Evolutionary conservation across 2,888 invertebrate species (phyloP).

Genomic region (Leptopilina syphax): DNA sequence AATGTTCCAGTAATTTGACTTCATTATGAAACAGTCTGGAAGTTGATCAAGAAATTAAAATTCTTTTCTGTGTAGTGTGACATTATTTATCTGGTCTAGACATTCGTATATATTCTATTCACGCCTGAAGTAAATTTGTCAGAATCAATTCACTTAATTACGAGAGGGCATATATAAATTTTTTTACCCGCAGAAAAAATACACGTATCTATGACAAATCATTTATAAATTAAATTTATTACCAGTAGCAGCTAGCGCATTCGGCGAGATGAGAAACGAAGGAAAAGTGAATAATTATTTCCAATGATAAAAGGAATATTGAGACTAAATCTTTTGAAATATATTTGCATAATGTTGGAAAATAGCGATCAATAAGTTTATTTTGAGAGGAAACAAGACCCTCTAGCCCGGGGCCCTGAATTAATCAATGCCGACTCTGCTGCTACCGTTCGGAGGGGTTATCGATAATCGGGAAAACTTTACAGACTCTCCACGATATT

Average conservation of each 20-base stretch:
- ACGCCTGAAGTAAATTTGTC: not conserved
- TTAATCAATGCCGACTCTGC: slow-evolving; percentile 31
- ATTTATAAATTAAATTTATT: too few relatives aligned
- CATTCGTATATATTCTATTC: slow-evolving; percentile 9
- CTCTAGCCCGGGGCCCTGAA: slow-evolving; percentile 35
- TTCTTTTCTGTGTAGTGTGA: not conserved
- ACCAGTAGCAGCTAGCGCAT: too few relatives aligned
- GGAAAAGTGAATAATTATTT: not conserved
- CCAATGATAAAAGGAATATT: not conserved
- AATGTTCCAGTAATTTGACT: slow-evolving; percentile 22
- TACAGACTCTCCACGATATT: slow-evolving; percentile 24
- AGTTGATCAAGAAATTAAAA: slow-evolving; percentile 19
- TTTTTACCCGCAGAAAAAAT: not conserved
- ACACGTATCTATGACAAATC: too few relatives aligned
- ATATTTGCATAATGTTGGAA: slow-evolving; percentile 14
- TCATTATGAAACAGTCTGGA: slow-evolving; percentile 6
- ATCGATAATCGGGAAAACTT: slow-evolving; percentile 36
- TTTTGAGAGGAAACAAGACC: slow-evolving; percentile 21
- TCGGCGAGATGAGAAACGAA: not conserved
- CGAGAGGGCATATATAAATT: not conserved
- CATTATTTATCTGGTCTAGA: slow-evolving; percentile 20
- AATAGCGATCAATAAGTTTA: slow-evolving; percentile 34
- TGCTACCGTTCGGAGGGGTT: slow-evolving; percentile 15
- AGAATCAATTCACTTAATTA: slow-evolving; percentile 1
- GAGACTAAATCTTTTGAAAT: not conserved